These are phyloP conservation scores for Ascaphus truei DNA, from an alignment of 2,113 vertebrate genomes.

Conservation along the genomic window DNA sequence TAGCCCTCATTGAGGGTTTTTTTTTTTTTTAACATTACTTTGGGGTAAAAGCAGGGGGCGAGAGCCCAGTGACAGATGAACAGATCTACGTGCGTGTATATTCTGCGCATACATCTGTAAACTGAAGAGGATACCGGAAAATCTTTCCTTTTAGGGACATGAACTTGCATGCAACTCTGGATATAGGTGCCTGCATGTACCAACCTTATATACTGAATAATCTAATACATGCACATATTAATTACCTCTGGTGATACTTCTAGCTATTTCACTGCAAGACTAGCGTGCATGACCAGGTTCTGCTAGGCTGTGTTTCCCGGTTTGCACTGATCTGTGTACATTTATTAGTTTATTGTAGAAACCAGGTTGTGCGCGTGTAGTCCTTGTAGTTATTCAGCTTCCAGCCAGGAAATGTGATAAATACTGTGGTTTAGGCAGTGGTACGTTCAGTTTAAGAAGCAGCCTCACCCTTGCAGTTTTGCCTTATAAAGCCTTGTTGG, in stretches of 20 bases:
- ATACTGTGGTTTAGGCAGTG: not conserved
- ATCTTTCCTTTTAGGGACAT: not conserved
- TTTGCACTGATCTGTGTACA: too few species aligned
- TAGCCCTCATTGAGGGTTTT: conserved; percentile 27
- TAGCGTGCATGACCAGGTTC: not conserved
- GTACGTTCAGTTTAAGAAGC: not conserved
- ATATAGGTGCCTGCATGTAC: not conserved
- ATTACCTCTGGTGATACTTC: not conserved
- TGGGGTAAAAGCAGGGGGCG: conserved; percentile 2
- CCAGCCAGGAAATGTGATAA: not conserved
- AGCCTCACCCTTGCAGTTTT: not conserved
- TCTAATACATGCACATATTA: conserved; percentile 4
- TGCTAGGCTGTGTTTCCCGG: too few species aligned
- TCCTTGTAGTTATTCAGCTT: not conserved
- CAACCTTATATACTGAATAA: not conserved
- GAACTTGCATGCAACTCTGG: not conserved
- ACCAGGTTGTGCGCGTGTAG: not conserved
- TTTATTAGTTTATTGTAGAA: not conserved
- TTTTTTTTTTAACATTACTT: not conserved
- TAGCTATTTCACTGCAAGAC: not conserved
- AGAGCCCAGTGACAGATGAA: too few species aligned
- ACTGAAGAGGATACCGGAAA: not conserved
- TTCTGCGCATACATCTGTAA: not conserved
- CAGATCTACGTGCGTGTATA: not conserved
- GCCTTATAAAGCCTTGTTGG: not conserved